Base-by-base conservation (phyloP, 2,888 invertebrate species). In the Drosophila hamatofila region DNA sequence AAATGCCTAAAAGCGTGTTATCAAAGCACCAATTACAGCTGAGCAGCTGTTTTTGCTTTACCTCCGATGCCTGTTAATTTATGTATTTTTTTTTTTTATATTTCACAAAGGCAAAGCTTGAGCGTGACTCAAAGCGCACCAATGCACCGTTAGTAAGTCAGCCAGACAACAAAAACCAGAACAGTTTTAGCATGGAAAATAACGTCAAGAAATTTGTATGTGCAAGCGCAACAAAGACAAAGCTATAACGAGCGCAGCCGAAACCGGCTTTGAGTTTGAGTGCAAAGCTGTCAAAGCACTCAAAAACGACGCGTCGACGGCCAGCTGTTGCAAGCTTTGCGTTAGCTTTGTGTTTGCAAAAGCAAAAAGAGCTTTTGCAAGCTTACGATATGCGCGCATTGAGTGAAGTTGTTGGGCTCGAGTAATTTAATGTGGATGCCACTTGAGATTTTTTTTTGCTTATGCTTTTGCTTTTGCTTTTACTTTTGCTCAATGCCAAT, bases 141-240 rank as follows among this genome's bases (percentile, higher is more conserved):
- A 78, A 83, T 86, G 87, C 81, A 82, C 81, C 80, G 88, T 84
- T 80, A 85, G 75, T 59, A 56, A 70, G 54, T 51, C 42, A 72
- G 42, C 30, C 59, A 60, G 25, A n/a, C 44, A 54, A 33, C 42
- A 56, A 49, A 58, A 66, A 58, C 54, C 62, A 23, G 42, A 69
- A 59, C 33, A 37, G 39, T 46, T 68, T 73, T 65, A 61, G 65
- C 58, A 65, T 77, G 63, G 46, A 63, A 72, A 76, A 54, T 48
- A 74, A 71, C 54, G 42, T 35, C 48, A 49, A 77, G 58, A 57
- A 64, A 77, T 76, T 58, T 35, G 55, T 42, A 39, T 64, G 59
- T 77, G 77, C 77, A 72, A 30, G 56, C 54, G 49, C 48, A 41
- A 59, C 69, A 27, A 48, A 35, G 33, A 46, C 35, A 42, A n/a